A percentile compares a stretch with the other conserved stretches of the same genome.
Conservation (phyloP, 2,888 invertebrate species). For the Rhogogaster chlorosoma region DNA sequence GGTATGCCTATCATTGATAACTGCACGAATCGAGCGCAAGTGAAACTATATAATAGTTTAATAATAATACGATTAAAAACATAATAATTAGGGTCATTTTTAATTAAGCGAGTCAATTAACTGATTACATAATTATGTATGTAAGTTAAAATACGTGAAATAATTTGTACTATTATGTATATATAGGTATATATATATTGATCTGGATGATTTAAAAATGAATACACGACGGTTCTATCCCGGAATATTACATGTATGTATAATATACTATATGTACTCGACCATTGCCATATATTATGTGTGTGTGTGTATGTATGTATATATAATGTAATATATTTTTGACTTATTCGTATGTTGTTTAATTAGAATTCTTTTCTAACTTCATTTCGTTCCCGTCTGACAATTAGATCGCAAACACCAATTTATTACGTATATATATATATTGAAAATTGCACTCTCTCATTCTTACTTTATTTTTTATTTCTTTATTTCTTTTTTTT, state of each 20-base stretch:
- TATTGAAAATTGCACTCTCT: constrained; percentile 53
- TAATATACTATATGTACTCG: neutral
- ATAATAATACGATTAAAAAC: neutral
- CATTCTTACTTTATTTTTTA: constrained; percentile 16
- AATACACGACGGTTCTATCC: neutral
- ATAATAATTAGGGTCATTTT: neutral
- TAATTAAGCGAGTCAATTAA: neutral
- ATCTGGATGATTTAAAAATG: constrained; percentile 39
- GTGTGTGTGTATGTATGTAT: neutral
- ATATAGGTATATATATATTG: neutral
- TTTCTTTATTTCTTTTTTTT: neutral
- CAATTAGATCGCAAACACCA: neutral
- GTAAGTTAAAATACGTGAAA: constrained; percentile 25
- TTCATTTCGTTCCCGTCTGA: neutral
- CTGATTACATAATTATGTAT: neutral
- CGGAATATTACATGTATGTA: neutral
- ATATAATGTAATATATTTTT: neutral
- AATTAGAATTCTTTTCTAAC: neutral
- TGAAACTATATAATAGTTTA: neutral
- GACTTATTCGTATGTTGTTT: neutral
- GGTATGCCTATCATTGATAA: neutral
- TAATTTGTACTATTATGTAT: constrained; percentile 20
- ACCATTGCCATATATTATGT: neutral
- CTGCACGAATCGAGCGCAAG: neutral
- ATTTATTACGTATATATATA: constrained; percentile 46